Evolutionary conservation across 2,888 invertebrate genomes (phyloP), one percentile per base, ranked within the genome.

Genomic region (Amphipoea lucens): DNA sequence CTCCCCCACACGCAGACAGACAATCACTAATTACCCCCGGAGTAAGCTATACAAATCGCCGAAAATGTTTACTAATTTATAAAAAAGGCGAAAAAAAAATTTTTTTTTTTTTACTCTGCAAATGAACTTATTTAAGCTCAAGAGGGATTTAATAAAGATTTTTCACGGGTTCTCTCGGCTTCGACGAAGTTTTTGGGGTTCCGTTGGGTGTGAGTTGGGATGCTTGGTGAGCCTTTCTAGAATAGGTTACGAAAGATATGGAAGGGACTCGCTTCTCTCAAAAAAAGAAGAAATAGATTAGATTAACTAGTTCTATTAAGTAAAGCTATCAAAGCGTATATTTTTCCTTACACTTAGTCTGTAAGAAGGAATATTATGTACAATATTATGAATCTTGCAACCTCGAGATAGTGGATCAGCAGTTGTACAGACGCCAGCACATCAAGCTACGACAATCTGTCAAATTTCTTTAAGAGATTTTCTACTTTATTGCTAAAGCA

Each of bases 101-200:
- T 87, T 90, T 83, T 91, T 83, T 81, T 91, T 92, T 91, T 90
- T 89, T 91, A 92, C 92, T 92, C 93, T 92, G 92, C 95, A 96
- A 96, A 96, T 94, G 96, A 96, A 96, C 95, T 96, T 96, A 96
- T 96, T 96, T 96, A 96, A 96, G 95, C 94, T 93, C 89, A 92
- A 91, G 93, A 92, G 92, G 96, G 97, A 96, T 95, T 97, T 96
- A 96, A 96, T 96, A 96, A 96, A 96, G 95, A 97, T 97, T 96
- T 96, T 95, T 97, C 96, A 96, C 94, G 93, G 92, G 93, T 93
- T 88, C 94, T 92, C 92, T 92, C 91, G 92, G 93, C 93, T 94
- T 94, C 93, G 93, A 94, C 93, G 94, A 95, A 95, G 93, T 95
- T 95, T 95, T 94, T 94, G 82, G 93, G 90, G 92, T 84, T 86